These are phyloP conservation scores for Plutomurus gul DNA, from an alignment of 1,140 invertebrate species.

Conservation along the genomic window DNA sequence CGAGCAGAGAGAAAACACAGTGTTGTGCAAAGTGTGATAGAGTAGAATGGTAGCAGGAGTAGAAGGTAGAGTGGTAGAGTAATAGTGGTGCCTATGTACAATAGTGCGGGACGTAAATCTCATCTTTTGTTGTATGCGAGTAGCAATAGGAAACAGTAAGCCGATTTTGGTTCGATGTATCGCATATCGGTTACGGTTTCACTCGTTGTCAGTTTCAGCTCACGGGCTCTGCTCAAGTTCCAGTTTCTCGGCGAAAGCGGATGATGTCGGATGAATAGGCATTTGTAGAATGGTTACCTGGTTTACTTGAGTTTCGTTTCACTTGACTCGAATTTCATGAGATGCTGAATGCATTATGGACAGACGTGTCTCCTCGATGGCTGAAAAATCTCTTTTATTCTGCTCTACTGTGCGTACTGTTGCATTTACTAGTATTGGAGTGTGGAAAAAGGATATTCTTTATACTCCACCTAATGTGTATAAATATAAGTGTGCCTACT, in stretches of 20 bases:
- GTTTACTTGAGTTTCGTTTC: neutral
- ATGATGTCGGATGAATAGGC: slow-evolving; percentile 23
- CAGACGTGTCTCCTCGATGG: no score
- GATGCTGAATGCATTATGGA: no score
- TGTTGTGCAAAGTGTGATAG: no score
- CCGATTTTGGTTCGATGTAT: slow-evolving; percentile 23
- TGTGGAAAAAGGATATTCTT: no score
- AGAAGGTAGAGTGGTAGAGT: neutral
- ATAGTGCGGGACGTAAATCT: neutral
- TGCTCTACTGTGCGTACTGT: no score
- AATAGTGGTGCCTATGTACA: neutral
- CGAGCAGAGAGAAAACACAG: neutral
- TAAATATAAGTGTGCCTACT: no score
- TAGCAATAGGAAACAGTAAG: neutral
- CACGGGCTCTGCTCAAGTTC: slow-evolving; percentile 9
- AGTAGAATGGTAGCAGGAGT: neutral
- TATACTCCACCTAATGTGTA: no score
- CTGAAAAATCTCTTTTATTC: no score
- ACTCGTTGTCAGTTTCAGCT: slow-evolving; percentile 25
- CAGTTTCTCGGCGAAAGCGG: neutral
- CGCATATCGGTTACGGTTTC: slow-evolving; percentile 19
- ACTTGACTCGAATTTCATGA: no score
- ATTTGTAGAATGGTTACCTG: slow-evolving; percentile 2
- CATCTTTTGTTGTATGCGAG: neutral
- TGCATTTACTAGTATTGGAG: no score